phyloP scores from a whole-genome alignment of 2,797 vertebrate genomes.

The Aythya fuligula region DNA sequence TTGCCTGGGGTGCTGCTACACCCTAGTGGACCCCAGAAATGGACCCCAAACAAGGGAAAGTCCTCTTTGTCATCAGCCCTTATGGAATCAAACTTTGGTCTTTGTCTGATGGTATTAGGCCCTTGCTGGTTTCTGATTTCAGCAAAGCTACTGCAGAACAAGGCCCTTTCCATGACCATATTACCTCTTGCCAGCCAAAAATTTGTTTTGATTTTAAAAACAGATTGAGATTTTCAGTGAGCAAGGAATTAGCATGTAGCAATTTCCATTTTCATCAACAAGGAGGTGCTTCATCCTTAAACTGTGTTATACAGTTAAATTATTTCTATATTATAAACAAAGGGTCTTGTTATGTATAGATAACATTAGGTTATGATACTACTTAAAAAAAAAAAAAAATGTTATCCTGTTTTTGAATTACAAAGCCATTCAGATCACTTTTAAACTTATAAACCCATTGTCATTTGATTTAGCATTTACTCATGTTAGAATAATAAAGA shows the following conservation, averaged over 20 bases:
- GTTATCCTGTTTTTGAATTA: background rate
- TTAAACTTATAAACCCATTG: background rate
- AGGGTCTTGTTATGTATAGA: background rate
- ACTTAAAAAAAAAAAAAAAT: background rate
- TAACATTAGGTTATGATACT: background rate
- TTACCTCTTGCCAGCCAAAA: background rate
- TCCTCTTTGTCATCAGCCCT: background rate
- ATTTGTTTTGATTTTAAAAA: background rate
- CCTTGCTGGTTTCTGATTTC: background rate
- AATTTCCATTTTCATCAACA: conserved; percentile 8
- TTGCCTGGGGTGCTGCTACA: background rate
- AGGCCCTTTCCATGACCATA: background rate
- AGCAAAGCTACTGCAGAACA: background rate
- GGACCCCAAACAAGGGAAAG: background rate
- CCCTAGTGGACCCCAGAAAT: background rate
- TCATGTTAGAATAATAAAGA: background rate
- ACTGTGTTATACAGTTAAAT: background rate
- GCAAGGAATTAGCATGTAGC: background rate
- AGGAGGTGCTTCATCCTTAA: background rate
- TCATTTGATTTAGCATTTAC: conserved; percentile 1
- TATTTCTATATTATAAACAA: background rate
- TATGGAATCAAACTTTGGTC: background rate
- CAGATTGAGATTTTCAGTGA: background rate
- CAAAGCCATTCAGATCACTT: background rate
- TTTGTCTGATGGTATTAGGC: background rate